Evolutionary conservation across 2,113 vertebrate genomes (phyloP).

Genomic region (Pelusios castaneus): DNA sequence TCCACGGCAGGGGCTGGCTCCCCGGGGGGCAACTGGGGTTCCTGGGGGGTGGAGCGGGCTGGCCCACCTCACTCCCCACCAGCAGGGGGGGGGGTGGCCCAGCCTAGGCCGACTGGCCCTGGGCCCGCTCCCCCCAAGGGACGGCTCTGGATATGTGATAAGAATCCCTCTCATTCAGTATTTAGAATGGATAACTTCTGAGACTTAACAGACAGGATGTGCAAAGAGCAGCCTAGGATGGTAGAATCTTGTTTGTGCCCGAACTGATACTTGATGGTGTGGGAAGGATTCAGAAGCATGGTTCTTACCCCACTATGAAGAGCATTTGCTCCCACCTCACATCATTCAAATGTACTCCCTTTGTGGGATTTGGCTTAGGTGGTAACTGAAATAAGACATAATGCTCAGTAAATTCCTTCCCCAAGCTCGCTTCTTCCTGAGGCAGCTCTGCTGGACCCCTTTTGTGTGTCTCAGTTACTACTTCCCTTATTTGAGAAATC

Average conservation of each 20-base stretch:
- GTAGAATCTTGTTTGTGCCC: not conserved
- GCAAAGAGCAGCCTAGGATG: not conserved
- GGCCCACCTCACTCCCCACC: no score
- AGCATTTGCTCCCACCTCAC: not conserved
- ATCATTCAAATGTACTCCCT: not conserved
- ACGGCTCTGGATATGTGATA: not conserved
- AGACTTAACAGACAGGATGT: not conserved
- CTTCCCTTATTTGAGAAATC: not conserved
- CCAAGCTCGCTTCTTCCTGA: not conserved
- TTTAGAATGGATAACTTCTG: no score
- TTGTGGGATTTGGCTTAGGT: not conserved
- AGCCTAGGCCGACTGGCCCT: no score
- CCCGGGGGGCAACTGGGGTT: no score
- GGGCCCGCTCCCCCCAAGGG: no score
- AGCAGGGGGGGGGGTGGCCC: no score
- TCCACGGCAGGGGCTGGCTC: no score
- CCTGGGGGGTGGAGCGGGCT: no score
- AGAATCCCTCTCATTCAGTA: no score
- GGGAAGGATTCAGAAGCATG: not conserved
- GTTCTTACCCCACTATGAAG: not conserved
- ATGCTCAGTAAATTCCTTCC: not conserved
- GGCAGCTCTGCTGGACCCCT: not conserved
- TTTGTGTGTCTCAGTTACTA: not conserved
- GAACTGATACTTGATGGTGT: not conserved
- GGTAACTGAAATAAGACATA: not conserved